Percentiles rank a stretch among this genome's conserved stretches.
Evolutionary conservation across 2,113 vertebrate genomes (phyloP).

Genomic region (Mastomys coucha): DNA sequence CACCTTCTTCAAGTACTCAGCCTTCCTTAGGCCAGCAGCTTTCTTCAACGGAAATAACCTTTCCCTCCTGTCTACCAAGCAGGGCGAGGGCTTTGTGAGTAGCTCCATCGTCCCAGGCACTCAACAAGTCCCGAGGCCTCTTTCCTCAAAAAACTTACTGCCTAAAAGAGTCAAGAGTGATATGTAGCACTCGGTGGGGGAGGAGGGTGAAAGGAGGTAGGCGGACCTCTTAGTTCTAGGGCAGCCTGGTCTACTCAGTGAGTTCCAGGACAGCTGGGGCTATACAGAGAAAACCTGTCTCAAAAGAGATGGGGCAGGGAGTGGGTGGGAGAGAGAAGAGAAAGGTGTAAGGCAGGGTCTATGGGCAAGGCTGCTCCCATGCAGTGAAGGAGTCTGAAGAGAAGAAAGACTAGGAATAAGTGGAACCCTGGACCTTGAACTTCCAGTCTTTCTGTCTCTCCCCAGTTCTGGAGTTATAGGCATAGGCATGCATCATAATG

Average conservation of each 20-base stretch:
- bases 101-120: neutral
- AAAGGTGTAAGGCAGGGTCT: neutral
- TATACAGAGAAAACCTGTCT: neutral
- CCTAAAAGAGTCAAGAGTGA: neutral
- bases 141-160: neutral
- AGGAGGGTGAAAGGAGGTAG: neutral
- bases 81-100: neutral
- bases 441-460: neutral
- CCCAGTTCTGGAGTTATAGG: too few relatives aligned
- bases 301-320: neutral
- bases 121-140: too few relatives aligned
- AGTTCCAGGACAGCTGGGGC: neutral
- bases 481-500: too few relatives aligned
- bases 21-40: neutral
- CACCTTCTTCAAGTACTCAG: neutral
- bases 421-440: neutral
- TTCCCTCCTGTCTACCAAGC: neutral
- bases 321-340: too few relatives aligned
- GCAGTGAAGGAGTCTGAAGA: neutral
- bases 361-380: neutral
- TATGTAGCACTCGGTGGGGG: neutral
- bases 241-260: neutral
- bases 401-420: neutral
- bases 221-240: neutral
- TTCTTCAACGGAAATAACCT: neutral